Evolutionary conservation across 2,797 vertebrate genomes (phyloP), one percentile per base, ranked within the genome.

Genomic region (Myoxocephalus aenaeus): DNA sequence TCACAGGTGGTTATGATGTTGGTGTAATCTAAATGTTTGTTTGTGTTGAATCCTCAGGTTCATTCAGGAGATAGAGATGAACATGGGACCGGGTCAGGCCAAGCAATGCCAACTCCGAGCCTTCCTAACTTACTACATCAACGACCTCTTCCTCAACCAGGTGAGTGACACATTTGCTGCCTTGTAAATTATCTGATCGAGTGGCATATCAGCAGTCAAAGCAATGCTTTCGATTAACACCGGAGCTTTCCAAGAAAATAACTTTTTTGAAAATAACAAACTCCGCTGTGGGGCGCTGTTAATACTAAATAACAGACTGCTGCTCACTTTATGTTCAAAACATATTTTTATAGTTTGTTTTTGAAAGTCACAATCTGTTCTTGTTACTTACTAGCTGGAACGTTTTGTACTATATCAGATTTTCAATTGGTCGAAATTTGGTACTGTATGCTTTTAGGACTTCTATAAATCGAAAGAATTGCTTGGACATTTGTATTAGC

Each of bases 91-190:
- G 3, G 94, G 96, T 44, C 97, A 97, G n/a, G 92, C 93, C 83
- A 99, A 99, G 83, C 98, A 99, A 92, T 99, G 98, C 81, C 97
- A 98, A 0, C 96, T 99, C 36, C 90, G 96, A 7, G 96, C 97
- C 64, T 99, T 99, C 91, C 97, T 99, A 88, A 99, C 97, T 4
- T 86, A 96, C 89, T 99, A 99, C 93, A 99, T 99, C 94, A 99
- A 98, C 58, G 97, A 96, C 91, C 96, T 99, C 89, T 99, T 99
- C 91, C 97, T 99, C 80, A 97, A 91, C 86, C 98, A 99, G 89
- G 95, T 96, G 9, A 62, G 91, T 86, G 20, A 65, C 38, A 53
- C 7, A 65, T 17, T 17, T 10, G 15, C 34, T 27, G 7, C 3
- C 14, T 71, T 44, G 46, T 14, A 48, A 15, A 13, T n/a, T 25